These are phyloP conservation scores for Crotophaga sulcirostris DNA, from an alignment of 2,113 vertebrate species.

Conservation along the genomic window DNA sequence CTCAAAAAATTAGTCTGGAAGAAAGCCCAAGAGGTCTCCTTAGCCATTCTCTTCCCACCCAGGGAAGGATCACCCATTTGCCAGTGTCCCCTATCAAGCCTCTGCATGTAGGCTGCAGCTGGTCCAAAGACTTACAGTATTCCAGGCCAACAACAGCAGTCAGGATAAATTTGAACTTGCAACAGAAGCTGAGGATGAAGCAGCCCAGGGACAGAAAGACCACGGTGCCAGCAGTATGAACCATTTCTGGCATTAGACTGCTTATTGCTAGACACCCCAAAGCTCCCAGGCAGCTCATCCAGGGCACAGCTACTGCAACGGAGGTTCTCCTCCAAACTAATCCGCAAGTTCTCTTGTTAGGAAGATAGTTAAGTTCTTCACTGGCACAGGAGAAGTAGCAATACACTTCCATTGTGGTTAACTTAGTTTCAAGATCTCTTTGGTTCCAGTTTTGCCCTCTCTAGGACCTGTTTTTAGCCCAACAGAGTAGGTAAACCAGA, in stretches of 20 bases:
- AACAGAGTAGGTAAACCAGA: not conserved
- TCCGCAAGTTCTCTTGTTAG: not conserved
- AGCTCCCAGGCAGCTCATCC: not conserved
- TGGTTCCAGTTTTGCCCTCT: not conserved
- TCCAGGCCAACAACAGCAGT: rapidly evolving
- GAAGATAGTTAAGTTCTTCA: not conserved
- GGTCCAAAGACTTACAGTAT: not conserved
- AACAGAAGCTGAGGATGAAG: not conserved
- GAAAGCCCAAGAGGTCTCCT: not conserved
- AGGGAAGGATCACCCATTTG: not conserved
- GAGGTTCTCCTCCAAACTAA: not conserved
- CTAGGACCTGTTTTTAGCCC: not conserved
- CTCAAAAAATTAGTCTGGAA: not conserved
- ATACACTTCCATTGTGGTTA: not conserved
- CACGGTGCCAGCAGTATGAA: rapidly evolving
- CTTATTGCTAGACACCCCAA: not conserved
- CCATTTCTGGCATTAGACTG: not conserved
- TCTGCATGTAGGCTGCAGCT: not conserved
- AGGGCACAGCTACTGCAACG: not conserved
- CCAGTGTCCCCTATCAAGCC: not conserved
- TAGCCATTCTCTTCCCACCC: not conserved
- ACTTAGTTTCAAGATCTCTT: not conserved
- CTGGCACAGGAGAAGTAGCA: not conserved
- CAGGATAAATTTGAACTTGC: not conserved
- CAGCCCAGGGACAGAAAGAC: not conserved